These are phyloP conservation scores for Candoia aspera DNA, from an alignment of 2,113 vertebrate species.

Conservation along the genomic window DNA sequence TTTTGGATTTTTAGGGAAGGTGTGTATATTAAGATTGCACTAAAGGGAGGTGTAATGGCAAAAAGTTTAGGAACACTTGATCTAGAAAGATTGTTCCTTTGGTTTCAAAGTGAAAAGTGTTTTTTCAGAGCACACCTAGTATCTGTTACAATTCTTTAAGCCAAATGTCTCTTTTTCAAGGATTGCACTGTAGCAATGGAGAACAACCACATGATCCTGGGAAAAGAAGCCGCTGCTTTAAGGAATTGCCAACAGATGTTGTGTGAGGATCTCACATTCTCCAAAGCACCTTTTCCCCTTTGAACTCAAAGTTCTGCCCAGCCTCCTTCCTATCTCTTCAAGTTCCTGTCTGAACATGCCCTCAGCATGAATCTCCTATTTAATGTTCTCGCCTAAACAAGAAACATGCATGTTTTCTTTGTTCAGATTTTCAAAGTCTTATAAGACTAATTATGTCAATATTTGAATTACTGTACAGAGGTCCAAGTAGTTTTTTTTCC, in stretches of 20 bases:
- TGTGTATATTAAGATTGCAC: background rate
- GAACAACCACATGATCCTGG: background rate
- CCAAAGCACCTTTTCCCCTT: background rate
- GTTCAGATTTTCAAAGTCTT: conserved; percentile 44
- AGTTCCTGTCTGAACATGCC: conserved; percentile 41
- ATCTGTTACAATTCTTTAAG: background rate
- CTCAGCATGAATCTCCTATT: conserved; percentile 51
- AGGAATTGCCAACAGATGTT: background rate
- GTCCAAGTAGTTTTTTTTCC: conserved; percentile 55
- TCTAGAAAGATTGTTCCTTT: background rate
- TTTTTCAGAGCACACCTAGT: background rate
- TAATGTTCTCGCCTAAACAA: conserved; percentile 47
- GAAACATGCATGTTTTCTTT: conserved; percentile 50
- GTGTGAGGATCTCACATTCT: background rate
- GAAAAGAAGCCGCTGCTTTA: background rate
- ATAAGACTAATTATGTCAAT: conserved; percentile 58
- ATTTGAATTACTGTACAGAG: conserved; percentile 46
- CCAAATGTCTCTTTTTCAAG: background rate
- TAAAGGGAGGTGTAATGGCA: background rate
- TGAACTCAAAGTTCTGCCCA: background rate
- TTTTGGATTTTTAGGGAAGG: background rate
- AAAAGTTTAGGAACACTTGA: background rate
- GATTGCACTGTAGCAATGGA: background rate
- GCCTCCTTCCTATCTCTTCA: background rate
- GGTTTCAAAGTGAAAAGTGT: background rate